Conservation (phyloP, 2,888 invertebrate species). For the Epinotia nisella region DNA sequence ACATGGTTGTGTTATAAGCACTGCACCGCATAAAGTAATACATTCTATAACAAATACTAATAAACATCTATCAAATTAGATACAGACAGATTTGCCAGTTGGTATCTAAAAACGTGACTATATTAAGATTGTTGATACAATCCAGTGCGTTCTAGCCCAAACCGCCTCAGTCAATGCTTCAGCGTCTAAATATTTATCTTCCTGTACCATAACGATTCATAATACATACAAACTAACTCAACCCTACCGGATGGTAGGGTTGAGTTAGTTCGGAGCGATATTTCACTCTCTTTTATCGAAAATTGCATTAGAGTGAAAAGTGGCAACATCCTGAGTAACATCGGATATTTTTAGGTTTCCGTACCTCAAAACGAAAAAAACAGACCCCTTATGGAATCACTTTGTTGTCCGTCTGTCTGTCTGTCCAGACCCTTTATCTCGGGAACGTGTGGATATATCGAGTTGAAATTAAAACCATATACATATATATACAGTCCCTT, state of each 20-base stretch:
- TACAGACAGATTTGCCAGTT: neutral
- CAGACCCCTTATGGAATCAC: no score
- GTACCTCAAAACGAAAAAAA: no score
- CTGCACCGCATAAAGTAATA: neutral
- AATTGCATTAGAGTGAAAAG: neutral
- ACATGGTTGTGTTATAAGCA: neutral
- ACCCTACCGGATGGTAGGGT: no score
- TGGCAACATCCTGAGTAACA: neutral
- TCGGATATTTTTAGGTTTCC: neutral
- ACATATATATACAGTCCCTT: no score
- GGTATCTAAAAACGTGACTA: slow-evolving; percentile 13
- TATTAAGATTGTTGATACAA: slow-evolving; percentile 10
- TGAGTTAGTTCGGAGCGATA: no score
- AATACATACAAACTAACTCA: slow-evolving; percentile 2
- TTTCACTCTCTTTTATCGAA: slow-evolving; percentile 4
- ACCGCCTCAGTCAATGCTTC: slow-evolving; percentile 18
- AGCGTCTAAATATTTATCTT: slow-evolving; percentile 26
- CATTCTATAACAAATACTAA: neutral
- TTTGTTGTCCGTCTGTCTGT: no score
- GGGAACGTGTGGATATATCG: no score
- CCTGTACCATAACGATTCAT: slow-evolving; percentile 1
- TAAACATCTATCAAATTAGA: neutral
- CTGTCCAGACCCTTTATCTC: no score
- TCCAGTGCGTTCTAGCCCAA: slow-evolving; percentile 15
- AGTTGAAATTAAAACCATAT: no score